Evolutionary conservation across 2,797 vertebrate genomes (phyloP).

Genomic region (Poecile montanus): DNA sequence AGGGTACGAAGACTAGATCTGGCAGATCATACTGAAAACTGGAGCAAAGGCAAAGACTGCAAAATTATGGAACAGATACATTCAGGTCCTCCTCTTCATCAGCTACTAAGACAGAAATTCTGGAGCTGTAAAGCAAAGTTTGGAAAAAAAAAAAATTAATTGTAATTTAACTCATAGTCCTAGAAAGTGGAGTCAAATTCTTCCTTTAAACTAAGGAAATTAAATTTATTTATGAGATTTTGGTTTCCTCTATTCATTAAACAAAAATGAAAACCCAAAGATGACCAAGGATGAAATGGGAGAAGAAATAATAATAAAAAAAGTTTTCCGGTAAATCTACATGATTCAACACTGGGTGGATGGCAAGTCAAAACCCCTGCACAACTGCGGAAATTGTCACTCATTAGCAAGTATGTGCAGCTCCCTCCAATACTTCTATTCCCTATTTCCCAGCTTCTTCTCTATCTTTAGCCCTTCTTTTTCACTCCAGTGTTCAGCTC

Average conservation of each 20-base stretch:
- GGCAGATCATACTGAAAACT: background rate
- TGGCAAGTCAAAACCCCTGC: background rate
- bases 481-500: background rate
- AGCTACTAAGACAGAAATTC: background rate
- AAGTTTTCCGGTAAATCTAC: background rate
- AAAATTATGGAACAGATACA: background rate
- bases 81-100: background rate
- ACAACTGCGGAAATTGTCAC: background rate
- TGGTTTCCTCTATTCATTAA: background rate
- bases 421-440: background rate
- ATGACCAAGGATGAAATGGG: background rate
- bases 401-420: background rate
- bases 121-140: background rate
- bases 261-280: background rate
- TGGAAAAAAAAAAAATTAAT: background rate
- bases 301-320: no score
- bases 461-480: conserved; percentile 18
- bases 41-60: background rate
- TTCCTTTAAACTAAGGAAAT: background rate
- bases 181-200: background rate
- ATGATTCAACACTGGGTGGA: background rate
- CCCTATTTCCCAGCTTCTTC: background rate
- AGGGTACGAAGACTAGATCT: background rate
- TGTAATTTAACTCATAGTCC: background rate
- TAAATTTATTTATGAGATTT: background rate